phyloP scores from a whole-genome alignment of 1,140 invertebrate species.

The Argopecten irradians region DNA sequence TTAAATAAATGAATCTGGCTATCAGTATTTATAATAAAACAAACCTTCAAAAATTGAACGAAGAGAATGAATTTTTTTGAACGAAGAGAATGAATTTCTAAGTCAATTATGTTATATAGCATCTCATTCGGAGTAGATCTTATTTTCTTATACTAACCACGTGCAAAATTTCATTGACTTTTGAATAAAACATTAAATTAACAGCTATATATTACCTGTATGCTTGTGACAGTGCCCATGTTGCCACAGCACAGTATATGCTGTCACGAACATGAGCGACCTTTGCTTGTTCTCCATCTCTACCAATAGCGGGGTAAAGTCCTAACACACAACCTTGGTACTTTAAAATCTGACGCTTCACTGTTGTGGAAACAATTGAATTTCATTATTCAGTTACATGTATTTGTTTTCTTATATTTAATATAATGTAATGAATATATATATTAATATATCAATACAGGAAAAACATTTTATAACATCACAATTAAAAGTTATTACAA shows the following conservation, averaged over 20 bases:
- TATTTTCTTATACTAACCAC: neutral
- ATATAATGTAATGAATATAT: no score
- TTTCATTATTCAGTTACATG: no score
- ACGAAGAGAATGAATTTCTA: neutral
- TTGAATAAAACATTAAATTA: neutral
- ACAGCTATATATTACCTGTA: constrained; percentile 85
- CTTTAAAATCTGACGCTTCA: constrained; percentile 93
- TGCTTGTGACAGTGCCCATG: constrained; percentile 97
- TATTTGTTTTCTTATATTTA: no score
- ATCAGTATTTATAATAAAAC: no score
- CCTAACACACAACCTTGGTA: constrained; percentile 97
- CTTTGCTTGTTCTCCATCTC: constrained; percentile 80
- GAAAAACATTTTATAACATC: no score
- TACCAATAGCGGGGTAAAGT: constrained; percentile 93
- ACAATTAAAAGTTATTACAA: no score
- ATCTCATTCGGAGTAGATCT: neutral
- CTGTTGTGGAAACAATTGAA: constrained; percentile 79
- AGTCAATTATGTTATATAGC: neutral
- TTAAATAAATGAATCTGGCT: no score
- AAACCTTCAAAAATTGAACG: no score
- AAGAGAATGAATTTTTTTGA: neutral
- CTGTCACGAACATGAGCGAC: constrained; percentile 95
- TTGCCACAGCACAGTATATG: constrained; percentile 95
- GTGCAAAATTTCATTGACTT: neutral
- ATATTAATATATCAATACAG: no score